Base-by-base conservation (phyloP, 2,113 vertebrate species). In the Anguilla japonica region DNA sequence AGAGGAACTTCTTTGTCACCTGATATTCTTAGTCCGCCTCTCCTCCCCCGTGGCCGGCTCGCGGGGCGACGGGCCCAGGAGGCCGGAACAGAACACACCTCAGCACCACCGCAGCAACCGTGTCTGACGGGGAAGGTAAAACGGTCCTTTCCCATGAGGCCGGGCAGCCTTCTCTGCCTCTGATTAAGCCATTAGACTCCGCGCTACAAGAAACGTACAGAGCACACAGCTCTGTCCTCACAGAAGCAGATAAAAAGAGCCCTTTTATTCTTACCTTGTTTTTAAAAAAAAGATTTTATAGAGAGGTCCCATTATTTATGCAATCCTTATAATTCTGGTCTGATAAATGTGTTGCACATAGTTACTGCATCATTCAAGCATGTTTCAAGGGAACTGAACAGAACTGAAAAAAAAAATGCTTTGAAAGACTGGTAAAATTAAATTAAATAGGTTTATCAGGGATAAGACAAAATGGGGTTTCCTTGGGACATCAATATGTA, bases 11-110 rank as follows among this genome's bases (percentile, higher is more conserved):
- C 87, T 79, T 56, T 86, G 83, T 86, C 81, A 78, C 82, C 86
- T 63, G 81, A 34, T 83, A 60, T 60, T 83, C 56, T 63, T 40
- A 60, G 57, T 41, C 85, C 60, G 13, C n/a, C 22, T 85, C n/a
- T 83, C 34, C 29, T 86, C 53, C 2, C 53, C 75, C 43, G 18
- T 53, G 7, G 18, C n/a, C 18, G 16, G 40, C 8, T 18, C 79
- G 3, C 20, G 3, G 2, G 11, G 82, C 20, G 86, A 83, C 82
- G 75, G 15, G 84, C 83, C 86, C 22, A 67, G 78, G 87, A 46
- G 57, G 82, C 80, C 81, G 63, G 82, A 87, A 86, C 67, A 89
- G 81, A 85, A 71, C 53, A 34, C 43, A 86, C 86, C 81, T 88
- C 85, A 34, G 87, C 40, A 83, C 71, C 84, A 82, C 82, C 50